Percentiles rank a stretch among this genome's conserved stretches.
Evolutionary conservation across 2,797 vertebrate genomes (phyloP).

Genomic region (Falco concolor): DNA sequence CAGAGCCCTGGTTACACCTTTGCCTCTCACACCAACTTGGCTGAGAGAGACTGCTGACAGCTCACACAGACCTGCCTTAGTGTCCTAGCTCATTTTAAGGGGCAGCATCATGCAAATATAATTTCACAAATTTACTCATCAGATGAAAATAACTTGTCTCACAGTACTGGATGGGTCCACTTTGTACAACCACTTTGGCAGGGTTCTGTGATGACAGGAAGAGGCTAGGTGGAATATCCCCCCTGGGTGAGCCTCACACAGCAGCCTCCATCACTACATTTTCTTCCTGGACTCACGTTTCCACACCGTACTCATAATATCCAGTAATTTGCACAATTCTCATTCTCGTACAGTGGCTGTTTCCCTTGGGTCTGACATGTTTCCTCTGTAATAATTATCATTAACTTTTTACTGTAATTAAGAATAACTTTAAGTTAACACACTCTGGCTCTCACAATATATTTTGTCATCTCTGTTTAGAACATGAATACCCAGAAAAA

Average conservation of each 20-base stretch:
- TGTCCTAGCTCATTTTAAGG: neutral
- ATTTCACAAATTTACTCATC: neutral
- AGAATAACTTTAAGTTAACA: neutral
- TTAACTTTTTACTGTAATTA: neutral
- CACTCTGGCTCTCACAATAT: neutral
- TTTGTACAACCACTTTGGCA: rapidly evolving
- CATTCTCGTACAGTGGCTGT: neutral
- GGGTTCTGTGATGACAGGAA: rapidly evolving
- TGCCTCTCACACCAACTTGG: neutral
- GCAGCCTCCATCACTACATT: neutral
- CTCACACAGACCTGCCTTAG: neutral
- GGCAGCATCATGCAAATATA: neutral
- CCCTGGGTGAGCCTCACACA: rapidly evolving
- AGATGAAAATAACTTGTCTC: neutral
- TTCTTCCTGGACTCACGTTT: neutral
- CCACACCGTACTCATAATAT: neutral
- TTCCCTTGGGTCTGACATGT: neutral
- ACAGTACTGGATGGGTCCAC: rapidly evolving
- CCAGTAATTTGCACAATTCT: neutral
- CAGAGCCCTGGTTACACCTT: neutral
- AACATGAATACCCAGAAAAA: neutral
- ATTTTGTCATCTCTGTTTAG: neutral
- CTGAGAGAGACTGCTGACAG: neutral
- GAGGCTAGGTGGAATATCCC: too few species aligned
- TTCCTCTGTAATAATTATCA: neutral